Evolutionary conservation across 2,797 vertebrate genomes (phyloP).

Genomic region (Argya squamiceps): DNA sequence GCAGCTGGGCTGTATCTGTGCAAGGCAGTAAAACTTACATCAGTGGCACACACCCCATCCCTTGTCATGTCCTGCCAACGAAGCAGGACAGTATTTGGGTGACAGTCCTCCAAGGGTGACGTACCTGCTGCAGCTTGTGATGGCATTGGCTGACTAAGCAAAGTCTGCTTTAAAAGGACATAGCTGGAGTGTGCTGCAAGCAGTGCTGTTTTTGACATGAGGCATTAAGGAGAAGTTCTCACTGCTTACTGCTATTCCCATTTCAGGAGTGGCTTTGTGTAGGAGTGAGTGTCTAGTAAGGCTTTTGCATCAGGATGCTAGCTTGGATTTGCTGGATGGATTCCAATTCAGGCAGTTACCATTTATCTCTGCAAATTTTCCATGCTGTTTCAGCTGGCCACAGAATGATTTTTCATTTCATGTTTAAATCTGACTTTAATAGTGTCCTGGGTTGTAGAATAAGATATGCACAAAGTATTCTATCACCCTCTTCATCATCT

Average conservation of each 20-base stretch:
- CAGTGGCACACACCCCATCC: neutral
- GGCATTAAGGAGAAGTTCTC: neutral
- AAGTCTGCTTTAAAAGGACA: neutral
- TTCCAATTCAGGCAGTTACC: neutral
- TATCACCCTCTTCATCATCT: too few relatives aligned
- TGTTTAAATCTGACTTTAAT: constrained; percentile 18
- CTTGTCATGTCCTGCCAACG: neutral
- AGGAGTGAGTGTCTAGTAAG: constrained; percentile 23
- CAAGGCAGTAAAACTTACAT: neutral
- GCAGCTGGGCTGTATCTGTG: neutral
- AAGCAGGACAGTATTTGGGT: neutral
- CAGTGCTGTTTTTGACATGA: neutral
- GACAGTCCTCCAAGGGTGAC: neutral
- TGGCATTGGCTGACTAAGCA: neutral
- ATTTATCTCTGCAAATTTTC: neutral
- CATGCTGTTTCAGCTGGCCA: neutral
- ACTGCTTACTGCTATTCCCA: neutral
- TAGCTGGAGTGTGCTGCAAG: neutral
- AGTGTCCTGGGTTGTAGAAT: too few relatives aligned
- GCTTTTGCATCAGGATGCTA: neutral
- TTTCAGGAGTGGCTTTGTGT: neutral
- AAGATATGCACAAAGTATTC: too few relatives aligned
- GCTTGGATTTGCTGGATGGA: neutral
- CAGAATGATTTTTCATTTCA: constrained; percentile 12
- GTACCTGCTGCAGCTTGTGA: neutral